Evolutionary conservation across 2,113 vertebrate genomes (phyloP).

Genomic region (Lepisosteus oculatus): DNA sequence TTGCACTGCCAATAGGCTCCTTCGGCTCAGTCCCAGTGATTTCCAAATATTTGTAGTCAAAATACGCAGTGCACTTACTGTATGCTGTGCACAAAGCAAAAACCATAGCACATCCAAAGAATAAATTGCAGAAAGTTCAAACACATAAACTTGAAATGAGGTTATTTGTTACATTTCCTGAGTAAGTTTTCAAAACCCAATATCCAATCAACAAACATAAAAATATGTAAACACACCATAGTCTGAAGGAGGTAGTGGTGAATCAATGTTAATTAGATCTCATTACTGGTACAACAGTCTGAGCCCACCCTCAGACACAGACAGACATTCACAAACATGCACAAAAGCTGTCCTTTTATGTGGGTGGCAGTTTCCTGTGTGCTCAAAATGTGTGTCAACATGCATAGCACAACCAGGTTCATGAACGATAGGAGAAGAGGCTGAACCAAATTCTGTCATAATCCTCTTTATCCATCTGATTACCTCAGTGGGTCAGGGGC

Average conservation of each 20-base stretch:
- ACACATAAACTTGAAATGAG: too few species aligned
- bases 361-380: not conserved
- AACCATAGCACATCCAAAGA: too few species aligned
- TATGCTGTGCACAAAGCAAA: too few species aligned
- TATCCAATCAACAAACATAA: too few species aligned
- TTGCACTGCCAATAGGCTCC: too few species aligned
- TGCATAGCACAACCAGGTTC: not conserved
- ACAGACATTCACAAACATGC: not conserved
- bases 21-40: too few species aligned
- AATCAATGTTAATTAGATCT: not conserved
- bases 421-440: conserved; percentile 17
- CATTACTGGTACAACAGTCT: too few species aligned
- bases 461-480: conserved; percentile 28
- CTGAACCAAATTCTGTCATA: conserved; percentile 29
- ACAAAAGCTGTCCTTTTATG: not conserved
- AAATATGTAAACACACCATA: not conserved
- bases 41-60: too few species aligned
- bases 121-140: too few species aligned
- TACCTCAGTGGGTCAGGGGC: conserved; percentile 22
- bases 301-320: not conserved
- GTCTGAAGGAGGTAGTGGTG: not conserved
- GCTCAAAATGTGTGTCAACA: not conserved
- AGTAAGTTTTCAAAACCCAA: too few species aligned
- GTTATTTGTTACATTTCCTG: too few species aligned
- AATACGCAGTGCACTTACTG: too few species aligned